Conservation (phyloP, 2,113 vertebrate species). For the Malurus melanocephalus region DNA sequence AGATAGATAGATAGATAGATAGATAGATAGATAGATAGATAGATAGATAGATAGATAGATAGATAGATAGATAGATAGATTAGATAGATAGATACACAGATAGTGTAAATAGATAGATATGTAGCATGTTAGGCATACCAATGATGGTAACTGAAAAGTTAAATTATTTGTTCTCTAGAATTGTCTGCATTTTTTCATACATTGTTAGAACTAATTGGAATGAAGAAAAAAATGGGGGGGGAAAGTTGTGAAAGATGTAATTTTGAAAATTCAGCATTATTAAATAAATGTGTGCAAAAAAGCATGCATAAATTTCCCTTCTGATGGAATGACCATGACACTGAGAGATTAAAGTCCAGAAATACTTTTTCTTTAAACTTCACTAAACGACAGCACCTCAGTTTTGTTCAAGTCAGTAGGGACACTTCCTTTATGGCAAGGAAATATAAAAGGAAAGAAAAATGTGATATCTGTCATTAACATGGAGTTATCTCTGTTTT, state of each 20-base stretch:
- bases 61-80: background rate
- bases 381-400: background rate
- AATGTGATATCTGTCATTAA: background rate
- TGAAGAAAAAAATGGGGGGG: background rate
- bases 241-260: rapidly evolving
- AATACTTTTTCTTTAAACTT: background rate
- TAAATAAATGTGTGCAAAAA: rapidly evolving
- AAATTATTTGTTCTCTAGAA: background rate
- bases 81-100: background rate
- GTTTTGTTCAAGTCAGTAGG: background rate
- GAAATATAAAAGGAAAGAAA: background rate
- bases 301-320: background rate
- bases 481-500: background rate
- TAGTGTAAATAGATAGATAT: background rate
- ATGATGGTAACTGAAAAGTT: background rate
- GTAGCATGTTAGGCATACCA: background rate
- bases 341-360: background rate
- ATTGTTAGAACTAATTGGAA: background rate
- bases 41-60: background rate
- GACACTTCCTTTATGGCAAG: background rate
- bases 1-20: background rate
- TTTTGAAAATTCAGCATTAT: background rate
- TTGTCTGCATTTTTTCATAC: background rate
- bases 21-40: background rate
- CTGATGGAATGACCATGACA: background rate